A percentile compares a stretch with the other conserved stretches of the same genome.
phyloP scores from a whole-genome alignment of 2,113 vertebrate genomes.

The Apodemus sylvaticus region DNA sequence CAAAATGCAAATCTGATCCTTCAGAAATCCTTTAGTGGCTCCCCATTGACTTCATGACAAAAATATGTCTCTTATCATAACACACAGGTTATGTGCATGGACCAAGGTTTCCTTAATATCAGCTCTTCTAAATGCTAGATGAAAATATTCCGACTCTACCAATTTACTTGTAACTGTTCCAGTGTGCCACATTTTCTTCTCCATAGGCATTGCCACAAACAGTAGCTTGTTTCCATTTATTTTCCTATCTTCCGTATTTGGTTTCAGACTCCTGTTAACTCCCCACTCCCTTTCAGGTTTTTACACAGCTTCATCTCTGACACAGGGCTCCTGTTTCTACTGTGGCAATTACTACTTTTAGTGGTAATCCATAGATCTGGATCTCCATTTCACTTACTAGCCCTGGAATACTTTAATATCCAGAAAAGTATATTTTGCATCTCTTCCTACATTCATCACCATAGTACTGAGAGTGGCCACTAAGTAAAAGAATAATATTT shows the following conservation, averaged over 20 bases:
- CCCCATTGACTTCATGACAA: not conserved
- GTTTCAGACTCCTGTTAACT: not conserved
- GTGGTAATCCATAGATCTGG: not conserved
- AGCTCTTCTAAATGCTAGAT: not conserved
- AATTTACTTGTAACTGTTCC: not conserved
- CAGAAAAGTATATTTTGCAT: not conserved
- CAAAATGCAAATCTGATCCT: slow-evolving; percentile 47
- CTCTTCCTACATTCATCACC: not conserved
- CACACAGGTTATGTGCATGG: not conserved
- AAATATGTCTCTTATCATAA: not conserved
- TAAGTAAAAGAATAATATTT: not conserved
- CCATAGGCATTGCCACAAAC: not conserved
- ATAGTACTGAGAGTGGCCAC: not conserved
- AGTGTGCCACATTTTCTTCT: not conserved
- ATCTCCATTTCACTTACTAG: not conserved
- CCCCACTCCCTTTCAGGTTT: not conserved
- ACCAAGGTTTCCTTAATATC: not conserved
- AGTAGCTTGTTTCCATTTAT: not conserved
- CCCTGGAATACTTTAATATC: not conserved
- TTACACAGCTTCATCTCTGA: not conserved
- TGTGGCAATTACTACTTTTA: not conserved
- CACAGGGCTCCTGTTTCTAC: not conserved
- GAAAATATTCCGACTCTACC: not conserved
- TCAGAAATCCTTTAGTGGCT: not conserved
- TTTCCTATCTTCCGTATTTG: not conserved